phyloP scores from a whole-genome alignment of 1,140 invertebrate species.

The Megathymus violae region DNA sequence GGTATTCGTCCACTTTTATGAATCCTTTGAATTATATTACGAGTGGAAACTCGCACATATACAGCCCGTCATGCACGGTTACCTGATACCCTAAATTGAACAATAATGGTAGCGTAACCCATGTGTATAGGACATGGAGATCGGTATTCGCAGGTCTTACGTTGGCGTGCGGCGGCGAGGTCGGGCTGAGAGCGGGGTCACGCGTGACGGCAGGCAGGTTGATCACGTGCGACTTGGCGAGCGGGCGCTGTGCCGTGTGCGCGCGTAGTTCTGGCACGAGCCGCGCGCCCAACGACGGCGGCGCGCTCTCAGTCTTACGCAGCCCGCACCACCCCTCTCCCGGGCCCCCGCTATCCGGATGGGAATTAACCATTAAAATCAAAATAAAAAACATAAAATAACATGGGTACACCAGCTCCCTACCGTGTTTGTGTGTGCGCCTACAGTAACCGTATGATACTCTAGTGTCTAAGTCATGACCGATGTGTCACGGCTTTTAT shows the following conservation, averaged over 20 bases:
- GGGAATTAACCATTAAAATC: conserved; percentile 66
- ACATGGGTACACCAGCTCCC: conserved; percentile 59
- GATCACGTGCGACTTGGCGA: conserved; percentile 86
- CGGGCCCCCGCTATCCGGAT: conserved; percentile 59
- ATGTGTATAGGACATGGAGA: not conserved
- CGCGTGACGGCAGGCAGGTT: conserved; percentile 76
- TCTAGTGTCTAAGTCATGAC: not conserved
- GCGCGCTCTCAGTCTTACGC: conserved; percentile 74
- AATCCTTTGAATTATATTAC: too few species aligned
- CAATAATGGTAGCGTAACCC: too few species aligned
- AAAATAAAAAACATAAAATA: conserved; percentile 63
- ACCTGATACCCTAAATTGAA: too few species aligned
- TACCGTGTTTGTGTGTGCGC: not conserved
- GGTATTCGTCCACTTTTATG: too few species aligned
- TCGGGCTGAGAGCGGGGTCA: conserved; percentile 53
- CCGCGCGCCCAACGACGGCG: conserved; percentile 70
- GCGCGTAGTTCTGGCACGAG: conserved; percentile 65
- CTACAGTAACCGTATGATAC: not conserved
- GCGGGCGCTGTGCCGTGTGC: conserved; percentile 76
- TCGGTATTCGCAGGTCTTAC: conserved; percentile 47
- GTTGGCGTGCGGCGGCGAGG: conserved; percentile 67
- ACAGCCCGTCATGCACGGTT: too few species aligned
- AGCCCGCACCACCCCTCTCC: conserved; percentile 67
- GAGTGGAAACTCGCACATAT: too few species aligned
- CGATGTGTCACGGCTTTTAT: not conserved